Conservation (phyloP, 2,113 vertebrate genomes). For the Lagenorhynchus albirostris region DNA sequence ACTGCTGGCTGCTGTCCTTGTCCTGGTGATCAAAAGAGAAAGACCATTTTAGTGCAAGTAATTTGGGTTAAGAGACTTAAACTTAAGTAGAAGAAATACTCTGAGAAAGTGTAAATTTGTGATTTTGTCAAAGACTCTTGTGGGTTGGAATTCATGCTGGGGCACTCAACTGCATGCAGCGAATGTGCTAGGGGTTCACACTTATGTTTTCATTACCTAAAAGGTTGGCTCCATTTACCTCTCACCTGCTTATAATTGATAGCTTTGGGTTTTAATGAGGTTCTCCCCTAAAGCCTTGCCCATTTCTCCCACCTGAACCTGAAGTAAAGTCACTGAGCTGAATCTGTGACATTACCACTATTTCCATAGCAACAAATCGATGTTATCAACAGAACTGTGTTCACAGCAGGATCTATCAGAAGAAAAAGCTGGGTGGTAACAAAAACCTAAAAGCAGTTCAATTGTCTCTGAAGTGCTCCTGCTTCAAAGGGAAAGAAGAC, state of each 20-base stretch:
- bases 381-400: constrained; percentile 78
- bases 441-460: constrained; percentile 77
- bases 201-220: constrained; percentile 39
- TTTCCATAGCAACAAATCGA: constrained; percentile 84
- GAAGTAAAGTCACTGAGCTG: constrained; percentile 77
- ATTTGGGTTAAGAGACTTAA: constrained; percentile 53
- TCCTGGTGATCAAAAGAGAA: constrained; percentile 73
- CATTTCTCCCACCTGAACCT: constrained; percentile 74
- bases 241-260: constrained; percentile 62
- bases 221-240: constrained; percentile 55
- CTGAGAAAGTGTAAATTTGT: background rate
- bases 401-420: constrained; percentile 79
- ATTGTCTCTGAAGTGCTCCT: constrained; percentile 72
- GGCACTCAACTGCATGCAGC: background rate
- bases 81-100: background rate
- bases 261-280: constrained; percentile 72
- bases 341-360: constrained; percentile 76
- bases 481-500: constrained; percentile 70
- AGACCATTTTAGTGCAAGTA: background rate
- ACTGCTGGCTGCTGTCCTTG: constrained; percentile 75
- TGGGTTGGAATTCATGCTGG: background rate
- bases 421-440: constrained; percentile 76
- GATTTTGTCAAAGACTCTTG: background rate
- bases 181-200: background rate
- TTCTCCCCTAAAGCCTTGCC: constrained; percentile 63